These are phyloP conservation scores for Matsumurasca onukii DNA, from an alignment of 1,140 invertebrate species.

Conservation along the genomic window DNA sequence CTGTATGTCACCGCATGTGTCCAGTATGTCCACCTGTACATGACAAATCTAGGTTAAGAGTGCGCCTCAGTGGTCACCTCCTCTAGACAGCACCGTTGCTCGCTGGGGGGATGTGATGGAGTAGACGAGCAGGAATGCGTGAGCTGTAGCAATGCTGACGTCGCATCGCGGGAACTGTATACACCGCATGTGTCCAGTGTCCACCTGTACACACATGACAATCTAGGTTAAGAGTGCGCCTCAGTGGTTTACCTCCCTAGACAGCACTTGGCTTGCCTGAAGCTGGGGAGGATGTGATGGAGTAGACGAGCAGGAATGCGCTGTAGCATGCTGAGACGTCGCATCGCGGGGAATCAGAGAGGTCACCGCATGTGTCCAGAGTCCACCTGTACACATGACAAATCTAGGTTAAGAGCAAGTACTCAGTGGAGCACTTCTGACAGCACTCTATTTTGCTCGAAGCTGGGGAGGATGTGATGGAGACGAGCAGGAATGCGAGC, in stretches of 20 bases:
- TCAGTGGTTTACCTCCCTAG: conserved; percentile 88
- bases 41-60: too few species aligned
- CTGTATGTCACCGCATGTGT: conserved; percentile 83
- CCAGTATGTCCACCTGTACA: conserved; percentile 82
- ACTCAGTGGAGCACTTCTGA: conserved; percentile 80
- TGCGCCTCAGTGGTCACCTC: conserved; percentile 75
- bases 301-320: conserved; percentile 88
- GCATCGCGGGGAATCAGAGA: too few species aligned
- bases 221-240: too few species aligned
- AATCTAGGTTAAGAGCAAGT: too few species aligned
- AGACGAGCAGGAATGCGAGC: conserved; percentile 87
- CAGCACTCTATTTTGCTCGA: conserved; percentile 74
- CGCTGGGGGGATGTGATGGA: conserved; percentile 69
- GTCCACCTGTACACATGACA: too few species aligned
- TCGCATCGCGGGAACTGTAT: conserved; percentile 82
- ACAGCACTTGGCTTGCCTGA: conserved; percentile 74
- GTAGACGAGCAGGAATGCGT: conserved; percentile 89
- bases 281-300: conserved; percentile 74
- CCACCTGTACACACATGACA: conserved; percentile 56
- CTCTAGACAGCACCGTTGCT: conserved; percentile 75
- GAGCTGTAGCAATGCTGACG: conserved; percentile 84
- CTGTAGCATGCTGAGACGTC: too few species aligned
- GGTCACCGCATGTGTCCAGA: too few species aligned
- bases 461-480: conserved; percentile 74
- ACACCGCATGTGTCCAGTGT: conserved; percentile 82